Evolutionary conservation across 2,888 invertebrate genomes (phyloP).

Genomic region (Agrilus biguttatus): DNA sequence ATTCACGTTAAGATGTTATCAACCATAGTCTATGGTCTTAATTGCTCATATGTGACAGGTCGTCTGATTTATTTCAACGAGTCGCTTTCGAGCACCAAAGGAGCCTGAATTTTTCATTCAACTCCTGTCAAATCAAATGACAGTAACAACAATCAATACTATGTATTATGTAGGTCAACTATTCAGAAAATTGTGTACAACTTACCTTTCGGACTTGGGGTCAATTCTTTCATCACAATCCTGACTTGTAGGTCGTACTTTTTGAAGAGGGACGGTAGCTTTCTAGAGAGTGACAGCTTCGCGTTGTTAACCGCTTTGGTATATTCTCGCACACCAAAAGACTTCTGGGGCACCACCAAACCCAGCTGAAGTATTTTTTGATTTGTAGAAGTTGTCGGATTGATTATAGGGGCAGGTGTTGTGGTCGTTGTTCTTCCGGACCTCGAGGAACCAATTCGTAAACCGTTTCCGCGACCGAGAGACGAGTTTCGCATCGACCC

Average conservation of each 20-base stretch:
- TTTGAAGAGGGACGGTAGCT: conserved; percentile 49
- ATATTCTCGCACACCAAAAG: conserved; percentile 60
- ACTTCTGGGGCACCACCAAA: conserved; percentile 62
- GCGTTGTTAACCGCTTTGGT: conserved; percentile 55
- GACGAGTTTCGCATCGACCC: conserved; percentile 20
- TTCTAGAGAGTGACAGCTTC: conserved; percentile 48
- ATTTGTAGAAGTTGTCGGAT: conserved; percentile 13
- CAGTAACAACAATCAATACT: too few relatives aligned
- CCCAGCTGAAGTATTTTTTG: conserved; percentile 41
- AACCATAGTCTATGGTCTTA: too few relatives aligned
- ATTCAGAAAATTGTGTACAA: too few relatives aligned
- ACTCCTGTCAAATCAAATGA: too few relatives aligned
- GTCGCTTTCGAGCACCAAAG: too few relatives aligned
- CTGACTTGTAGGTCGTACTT: conserved; percentile 54
- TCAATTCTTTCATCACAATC: conserved; percentile 56
- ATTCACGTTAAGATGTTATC: too few relatives aligned
- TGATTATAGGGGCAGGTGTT: conserved; percentile 18
- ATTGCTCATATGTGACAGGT: too few relatives aligned
- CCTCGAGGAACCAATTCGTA: conserved; percentile 24
- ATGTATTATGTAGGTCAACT: too few relatives aligned
- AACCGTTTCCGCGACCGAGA: conserved; percentile 24
- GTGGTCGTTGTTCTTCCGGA: conserved; percentile 11
- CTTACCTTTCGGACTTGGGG: conserved; percentile 61
- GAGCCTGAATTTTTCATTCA: too few relatives aligned
- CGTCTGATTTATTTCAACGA: too few relatives aligned